Conservation (phyloP, 2,888 invertebrate genomes). For the Suillia variegata region DNA sequence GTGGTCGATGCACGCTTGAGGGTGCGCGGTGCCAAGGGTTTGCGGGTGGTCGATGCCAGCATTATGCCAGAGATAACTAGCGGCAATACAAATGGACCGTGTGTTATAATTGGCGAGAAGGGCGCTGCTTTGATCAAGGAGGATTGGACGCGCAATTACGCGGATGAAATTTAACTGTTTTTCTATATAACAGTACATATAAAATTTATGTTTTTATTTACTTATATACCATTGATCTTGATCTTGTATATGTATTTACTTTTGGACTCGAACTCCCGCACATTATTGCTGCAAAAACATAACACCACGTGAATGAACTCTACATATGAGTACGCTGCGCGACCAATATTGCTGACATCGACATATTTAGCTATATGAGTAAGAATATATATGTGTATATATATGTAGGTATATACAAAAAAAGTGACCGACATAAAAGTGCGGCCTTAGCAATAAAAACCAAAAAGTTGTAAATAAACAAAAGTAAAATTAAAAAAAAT, state of each 20-base stretch:
- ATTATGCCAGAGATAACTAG: constrained; percentile 79
- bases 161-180: too few relatives aligned
- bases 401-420: background rate
- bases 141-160: constrained; percentile 20
- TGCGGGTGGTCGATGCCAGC: constrained; percentile 83
- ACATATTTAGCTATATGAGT: background rate
- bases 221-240: too few relatives aligned
- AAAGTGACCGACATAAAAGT: background rate
- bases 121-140: constrained; percentile 66
- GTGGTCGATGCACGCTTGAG: constrained; percentile 64
- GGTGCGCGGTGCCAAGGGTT: constrained; percentile 67
- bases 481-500: too few relatives aligned
- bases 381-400: background rate
- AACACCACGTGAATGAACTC: too few relatives aligned
- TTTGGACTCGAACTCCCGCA: too few relatives aligned
- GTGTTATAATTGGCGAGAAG: constrained; percentile 87
- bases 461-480: too few relatives aligned
- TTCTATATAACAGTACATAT: too few relatives aligned
- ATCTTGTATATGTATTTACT: too few relatives aligned
- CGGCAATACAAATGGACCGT: constrained; percentile 83
- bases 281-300: too few relatives aligned
- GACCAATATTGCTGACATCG: background rate
- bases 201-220: too few relatives aligned
- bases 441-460: too few relatives aligned
- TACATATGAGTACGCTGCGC: too few relatives aligned